Evolutionary conservation across 2,113 vertebrate species (phyloP), one percentile per base, ranked within the genome.

Genomic region (Platichthys stellatus): DNA sequence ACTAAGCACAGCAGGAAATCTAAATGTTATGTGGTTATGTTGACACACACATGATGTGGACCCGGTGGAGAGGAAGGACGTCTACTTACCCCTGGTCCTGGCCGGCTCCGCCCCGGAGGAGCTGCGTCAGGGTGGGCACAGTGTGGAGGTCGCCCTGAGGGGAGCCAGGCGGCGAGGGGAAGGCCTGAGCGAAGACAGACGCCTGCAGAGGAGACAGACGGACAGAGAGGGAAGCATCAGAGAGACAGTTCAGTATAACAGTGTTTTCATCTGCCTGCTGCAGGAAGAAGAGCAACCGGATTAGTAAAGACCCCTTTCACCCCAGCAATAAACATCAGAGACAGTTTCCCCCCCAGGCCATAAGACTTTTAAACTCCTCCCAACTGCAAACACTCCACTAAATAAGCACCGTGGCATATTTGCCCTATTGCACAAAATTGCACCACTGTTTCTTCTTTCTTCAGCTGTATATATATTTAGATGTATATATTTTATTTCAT

Each of bases 61-160:
- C 23, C 47, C 24, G 11, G 21, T 2, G 0, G 10, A 53, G 49
- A 3, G 1, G 3, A 49, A 49, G 47, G 47, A 7, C 4, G 54
- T 12, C 26, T 4, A 59, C 88, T 18, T 78, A 94, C 94, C 91
- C 76, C 58, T 88, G 84, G 49, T 90, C 86, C 31, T 84, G 84
- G n/a, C 45, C 35, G 23, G 81, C 64, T 12, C 56, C 6, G 26
- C 74, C 77, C 74, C 68, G 40, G 74, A 94, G 92, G 76, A 93
- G 84, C 78, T 92, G 89, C 9, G 82, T 82, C 81, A 95, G 86
- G 1, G 90, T 93, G 69, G 90, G 90, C 70, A 93, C 86, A 45
- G 66, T 2, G 3, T 72, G 58, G 43, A 56, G 65, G 81, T 89
- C 83, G 61, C 53, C 43, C 24, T 65, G 54, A 4, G 84, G 63